A percentile compares a stretch with the other conserved stretches of the same genome.
Evolutionary conservation across 2,888 invertebrate genomes (phyloP).

Genomic region (Acleris cristana): DNA sequence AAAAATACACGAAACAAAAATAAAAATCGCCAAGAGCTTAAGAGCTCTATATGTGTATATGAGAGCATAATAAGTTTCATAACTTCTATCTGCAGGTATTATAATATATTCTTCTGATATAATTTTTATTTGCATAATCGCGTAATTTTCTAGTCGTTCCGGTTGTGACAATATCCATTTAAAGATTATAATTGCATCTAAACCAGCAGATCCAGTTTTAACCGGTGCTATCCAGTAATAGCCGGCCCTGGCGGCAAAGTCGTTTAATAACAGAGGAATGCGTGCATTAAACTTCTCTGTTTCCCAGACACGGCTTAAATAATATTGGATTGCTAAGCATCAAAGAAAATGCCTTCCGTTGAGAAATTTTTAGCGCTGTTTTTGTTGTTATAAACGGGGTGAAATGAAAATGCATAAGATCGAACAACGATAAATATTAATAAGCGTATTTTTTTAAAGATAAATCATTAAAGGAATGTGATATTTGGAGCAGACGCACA

Average conservation of each 20-base stretch:
- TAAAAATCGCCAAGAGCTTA: no score
- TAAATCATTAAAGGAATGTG: no score
- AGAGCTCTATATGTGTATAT: no score
- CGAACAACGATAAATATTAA: neutral
- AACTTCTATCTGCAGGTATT: no score
- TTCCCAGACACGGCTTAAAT: conserved; percentile 71
- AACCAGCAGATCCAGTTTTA: neutral
- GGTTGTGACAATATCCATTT: neutral
- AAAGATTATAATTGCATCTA: neutral
- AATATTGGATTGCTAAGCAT: conserved; percentile 64
- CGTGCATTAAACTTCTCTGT: conserved; percentile 70
- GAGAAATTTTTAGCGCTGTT: conserved; percentile 45
- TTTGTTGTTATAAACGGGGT: conserved; percentile 9
- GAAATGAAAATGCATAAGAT: conserved; percentile 1
- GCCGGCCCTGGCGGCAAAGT: conserved; percentile 30
- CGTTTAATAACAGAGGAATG: conserved; percentile 74
- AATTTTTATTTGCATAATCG: no score
- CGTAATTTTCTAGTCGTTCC: no score
- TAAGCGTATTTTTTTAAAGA: no score
- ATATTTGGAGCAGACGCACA: no score
- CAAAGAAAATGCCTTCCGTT: conserved; percentile 55
- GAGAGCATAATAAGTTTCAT: no score
- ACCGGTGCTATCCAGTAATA: neutral
- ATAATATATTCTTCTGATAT: no score
- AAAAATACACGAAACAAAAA: no score